phyloP scores from a whole-genome alignment of 2,113 vertebrate genomes.

The Pelusios castaneus region DNA sequence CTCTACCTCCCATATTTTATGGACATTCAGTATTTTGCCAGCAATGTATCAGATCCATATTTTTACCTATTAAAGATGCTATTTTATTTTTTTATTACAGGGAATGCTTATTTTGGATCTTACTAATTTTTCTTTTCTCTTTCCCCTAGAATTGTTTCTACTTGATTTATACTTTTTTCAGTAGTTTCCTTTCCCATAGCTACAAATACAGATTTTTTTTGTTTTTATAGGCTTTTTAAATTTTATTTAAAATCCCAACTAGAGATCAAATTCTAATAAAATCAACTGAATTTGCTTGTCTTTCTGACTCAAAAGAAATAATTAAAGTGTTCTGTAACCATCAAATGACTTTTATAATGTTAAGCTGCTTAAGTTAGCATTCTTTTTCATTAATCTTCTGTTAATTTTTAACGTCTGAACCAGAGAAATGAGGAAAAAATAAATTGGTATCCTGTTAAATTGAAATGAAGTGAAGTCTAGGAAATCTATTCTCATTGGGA shows the following conservation, averaged over 20 bases:
- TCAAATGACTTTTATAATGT: constrained; percentile 10
- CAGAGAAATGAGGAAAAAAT: background rate
- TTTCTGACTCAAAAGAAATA: background rate
- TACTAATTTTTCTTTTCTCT: background rate
- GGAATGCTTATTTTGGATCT: constrained; percentile 17
- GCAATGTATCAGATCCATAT: background rate
- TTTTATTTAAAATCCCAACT: background rate
- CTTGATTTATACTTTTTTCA: background rate
- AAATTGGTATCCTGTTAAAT: background rate
- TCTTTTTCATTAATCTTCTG: background rate
- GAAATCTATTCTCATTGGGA: background rate
- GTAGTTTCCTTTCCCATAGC: background rate
- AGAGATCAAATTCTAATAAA: constrained; percentile 20
- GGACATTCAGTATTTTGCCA: constrained; percentile 14
- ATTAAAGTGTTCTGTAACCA: background rate
- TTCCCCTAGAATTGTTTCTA: background rate
- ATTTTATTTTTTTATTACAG: constrained; percentile 42
- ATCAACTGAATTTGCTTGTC: background rate
- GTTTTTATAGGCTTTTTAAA: background rate
- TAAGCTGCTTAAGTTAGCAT: background rate
- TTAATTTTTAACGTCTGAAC: background rate
- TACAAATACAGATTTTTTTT: background rate
- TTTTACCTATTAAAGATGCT: constrained; percentile 16
- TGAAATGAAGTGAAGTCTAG: background rate
- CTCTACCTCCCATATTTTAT: constrained; percentile 51